Evolutionary conservation across 2,888 invertebrate species (phyloP), one percentile per base, ranked within the genome.

Genomic region (Fabriciana adippe): DNA sequence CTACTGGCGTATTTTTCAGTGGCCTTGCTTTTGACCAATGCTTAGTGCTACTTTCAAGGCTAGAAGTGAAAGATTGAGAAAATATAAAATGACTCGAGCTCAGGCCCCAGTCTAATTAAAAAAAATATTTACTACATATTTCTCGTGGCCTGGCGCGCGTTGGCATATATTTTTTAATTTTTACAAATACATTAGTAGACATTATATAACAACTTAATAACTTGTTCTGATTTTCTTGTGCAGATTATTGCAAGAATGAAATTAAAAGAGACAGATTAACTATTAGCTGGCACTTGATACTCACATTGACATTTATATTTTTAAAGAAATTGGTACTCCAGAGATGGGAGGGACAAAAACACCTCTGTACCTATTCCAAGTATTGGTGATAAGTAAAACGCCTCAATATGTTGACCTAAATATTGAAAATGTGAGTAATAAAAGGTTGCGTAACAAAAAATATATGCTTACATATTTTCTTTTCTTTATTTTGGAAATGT

Each of bases 21-120:
- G 67, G 68, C 72, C 69, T 69, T 69, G 69, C 56, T 56, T 67
- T 55, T 64, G 54, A 47, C 60, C 50, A 51, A 48, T 35, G 41
- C n/a, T n/a, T n/a, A n/a, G n/a, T n/a, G n/a, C 21, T 21, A 54
- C 67, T 69, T 69, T 72, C 67, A 69, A 72, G 69, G 72, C 41
- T 67, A 45, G 57, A 67, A 72, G 67, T 69, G 60, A 64, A 71
- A 67, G 67, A 71, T 45, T 62, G 45, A 47, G 48, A 64, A 64
- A 54, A 26, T 6, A 54, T 61, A 35, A 66, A 59, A 50, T 54
- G 45, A 54, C 45, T 53, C 18, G 54, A 35, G 47, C 35, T 41
- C 35, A 55, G 48, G 13, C 16, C 13, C n/a, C 26, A 11, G 26
- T 48, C n/a, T 45, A 57, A 45, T 47, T 57, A 3, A 26, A 26